Base-by-base conservation (phyloP, 2,888 invertebrate species). In the Athalia rosae region DNA sequence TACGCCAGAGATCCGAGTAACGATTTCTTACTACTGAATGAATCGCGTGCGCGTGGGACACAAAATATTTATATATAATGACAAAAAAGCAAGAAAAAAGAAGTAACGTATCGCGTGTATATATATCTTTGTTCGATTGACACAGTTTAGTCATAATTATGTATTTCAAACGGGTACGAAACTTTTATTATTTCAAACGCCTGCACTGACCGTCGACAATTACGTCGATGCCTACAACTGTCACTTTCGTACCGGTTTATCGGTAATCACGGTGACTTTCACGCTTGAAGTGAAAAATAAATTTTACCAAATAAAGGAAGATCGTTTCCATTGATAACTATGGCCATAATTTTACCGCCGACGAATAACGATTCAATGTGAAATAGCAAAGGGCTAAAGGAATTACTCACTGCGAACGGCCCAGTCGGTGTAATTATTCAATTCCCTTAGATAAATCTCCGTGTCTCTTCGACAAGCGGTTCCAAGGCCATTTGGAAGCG, bases 361-460 rank as follows among this genome's bases (percentile, higher is more conserved):
- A 53, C n/a, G 53, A 11, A n/a, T n/a, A 53, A 7, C 53, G 7
- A n/a, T 53, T 53, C 28, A 28, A 28, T 28, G 28, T 28, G 28
- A 28, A 1, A 28, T 28, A 28, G 28, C 28, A 28, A 28, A 28
- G 2, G 53, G n/a, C 7, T n/a, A 6, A 7, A 11, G 4, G 53
- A 53, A 53, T 13, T 61, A 77, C 78, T 78, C 48, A 78, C 78
- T 78, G 56, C 76, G 43, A 7, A 78, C 64, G 8, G 78, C 78
- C 78, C 78, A 78, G 9, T 78, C 76, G 63, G 78, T 76, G 11
- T 64, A 45, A 50, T 78, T 78, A 28, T 13, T 59, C 15, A 78
- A 13, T 66, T 76, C 78, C 43, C n/a, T 53, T n/a, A 78, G 76
- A 47, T 78, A 78, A 6, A 43, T 41, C 47, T 41, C 76, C 9